phyloP scores from a whole-genome alignment of 2,797 vertebrate species.

The Limnodromus scolopaceus region DNA sequence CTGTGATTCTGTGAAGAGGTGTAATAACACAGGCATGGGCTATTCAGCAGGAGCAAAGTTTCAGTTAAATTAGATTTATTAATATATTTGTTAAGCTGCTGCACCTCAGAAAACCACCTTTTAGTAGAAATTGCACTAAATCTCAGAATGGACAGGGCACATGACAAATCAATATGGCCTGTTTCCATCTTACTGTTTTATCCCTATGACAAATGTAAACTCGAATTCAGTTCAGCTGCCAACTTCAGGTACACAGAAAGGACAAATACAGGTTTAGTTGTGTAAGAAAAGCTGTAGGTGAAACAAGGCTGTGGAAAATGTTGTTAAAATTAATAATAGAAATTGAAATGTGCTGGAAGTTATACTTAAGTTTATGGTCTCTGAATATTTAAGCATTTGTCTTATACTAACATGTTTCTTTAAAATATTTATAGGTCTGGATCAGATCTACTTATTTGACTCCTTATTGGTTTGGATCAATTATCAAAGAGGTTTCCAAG shows the following conservation, averaged over 20 bases:
- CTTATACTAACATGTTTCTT: neutral
- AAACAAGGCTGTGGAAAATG: neutral
- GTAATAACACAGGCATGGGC: neutral
- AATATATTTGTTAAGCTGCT: neutral
- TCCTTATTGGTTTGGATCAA: neutral
- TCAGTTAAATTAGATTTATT: neutral
- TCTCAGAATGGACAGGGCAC: neutral
- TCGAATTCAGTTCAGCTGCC: neutral
- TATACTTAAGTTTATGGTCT: neutral
- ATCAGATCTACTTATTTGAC: neutral
- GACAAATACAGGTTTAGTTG: neutral
- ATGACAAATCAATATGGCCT: neutral
- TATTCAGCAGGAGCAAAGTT: neutral
- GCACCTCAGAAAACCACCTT: neutral
- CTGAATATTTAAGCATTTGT: neutral
- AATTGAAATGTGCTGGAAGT: neutral
- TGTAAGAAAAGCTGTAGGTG: neutral
- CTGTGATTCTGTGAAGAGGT: neutral
- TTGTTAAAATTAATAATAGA: neutral
- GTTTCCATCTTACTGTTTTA: neutral
- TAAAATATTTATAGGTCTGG: neutral
- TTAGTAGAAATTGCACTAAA: neutral
- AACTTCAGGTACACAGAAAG: neutral
- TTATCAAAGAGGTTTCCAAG: neutral
- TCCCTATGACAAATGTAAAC: neutral